phyloP scores from a whole-genome alignment of 1,140 invertebrate species.

The Diorhabda carinulata region DNA sequence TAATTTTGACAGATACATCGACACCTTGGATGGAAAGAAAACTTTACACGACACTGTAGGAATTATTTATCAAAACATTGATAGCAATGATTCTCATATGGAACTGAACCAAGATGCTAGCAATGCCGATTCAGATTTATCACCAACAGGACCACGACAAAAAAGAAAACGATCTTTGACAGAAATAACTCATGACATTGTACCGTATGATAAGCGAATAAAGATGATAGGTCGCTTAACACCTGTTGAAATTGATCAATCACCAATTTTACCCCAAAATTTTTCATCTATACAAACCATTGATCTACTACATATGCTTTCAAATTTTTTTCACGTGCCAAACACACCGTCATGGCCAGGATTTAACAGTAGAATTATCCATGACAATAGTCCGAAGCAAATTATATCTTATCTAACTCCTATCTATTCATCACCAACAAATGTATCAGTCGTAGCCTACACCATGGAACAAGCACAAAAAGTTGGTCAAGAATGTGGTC shows the following conservation, averaged over 20 bases:
- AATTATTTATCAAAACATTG: slow-evolving; percentile 43
- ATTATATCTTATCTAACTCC: slow-evolving; percentile 25
- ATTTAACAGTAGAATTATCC: slow-evolving; percentile 13
- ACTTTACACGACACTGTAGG: slow-evolving; percentile 51
- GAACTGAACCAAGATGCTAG: slow-evolving; percentile 45
- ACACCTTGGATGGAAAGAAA: slow-evolving; percentile 42
- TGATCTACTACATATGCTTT: slow-evolving; percentile 3
- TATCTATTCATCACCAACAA: slow-evolving; percentile 33
- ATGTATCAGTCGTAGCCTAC: slow-evolving; percentile 20
- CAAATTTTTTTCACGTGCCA: not conserved
- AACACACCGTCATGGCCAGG: slow-evolving; percentile 25
- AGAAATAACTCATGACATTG: slow-evolving; percentile 16
- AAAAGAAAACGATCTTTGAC: slow-evolving; percentile 21
- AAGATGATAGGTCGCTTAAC: slow-evolving; percentile 17
- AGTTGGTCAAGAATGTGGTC: slow-evolving; percentile 22
- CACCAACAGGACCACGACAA: not conserved
- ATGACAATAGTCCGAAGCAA: slow-evolving; percentile 24
- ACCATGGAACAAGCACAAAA: slow-evolving; percentile 26
- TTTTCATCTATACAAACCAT: too few species aligned
- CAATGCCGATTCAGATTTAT: slow-evolving; percentile 8
- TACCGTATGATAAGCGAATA: slow-evolving; percentile 11
- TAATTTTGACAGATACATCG: slow-evolving; percentile 41
- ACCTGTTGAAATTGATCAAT: too few species aligned
- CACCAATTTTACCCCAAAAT: too few species aligned
- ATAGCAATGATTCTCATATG: not conserved